Evolutionary conservation across 92 coral and sea anemone genomes (phyloP).

Genomic region (Epizoanthus illoricatus): DNA sequence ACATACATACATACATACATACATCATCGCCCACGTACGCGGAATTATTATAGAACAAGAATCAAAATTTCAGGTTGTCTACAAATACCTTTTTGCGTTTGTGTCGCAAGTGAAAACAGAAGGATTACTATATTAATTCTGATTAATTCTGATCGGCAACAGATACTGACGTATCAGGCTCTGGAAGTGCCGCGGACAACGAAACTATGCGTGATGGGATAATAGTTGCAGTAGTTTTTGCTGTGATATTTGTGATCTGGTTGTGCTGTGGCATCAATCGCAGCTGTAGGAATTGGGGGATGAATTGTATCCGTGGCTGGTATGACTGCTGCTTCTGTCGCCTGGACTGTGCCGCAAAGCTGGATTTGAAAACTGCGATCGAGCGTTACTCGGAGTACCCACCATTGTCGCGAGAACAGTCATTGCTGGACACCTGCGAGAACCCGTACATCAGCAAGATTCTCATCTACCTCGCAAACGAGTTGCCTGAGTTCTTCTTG

Average conservation of each 20-base stretch:
- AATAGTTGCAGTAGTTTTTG: not conserved
- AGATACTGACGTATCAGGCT: too few species aligned
- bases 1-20: too few species aligned
- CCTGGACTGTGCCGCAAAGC: constrained; percentile 16
- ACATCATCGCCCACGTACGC: too few species aligned
- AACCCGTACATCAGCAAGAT: constrained; percentile 30
- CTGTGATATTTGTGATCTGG: not conserved
- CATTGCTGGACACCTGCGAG: not conserved
- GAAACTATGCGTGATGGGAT: too few species aligned
- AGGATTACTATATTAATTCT: too few species aligned
- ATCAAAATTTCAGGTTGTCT: too few species aligned
- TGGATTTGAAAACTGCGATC: constrained; percentile 24
- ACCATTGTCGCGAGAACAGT: constrained; percentile 17
- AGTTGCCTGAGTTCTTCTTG: constrained; percentile 42
- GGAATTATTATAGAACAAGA: too few species aligned
- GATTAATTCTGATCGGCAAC: too few species aligned
- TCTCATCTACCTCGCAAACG: constrained; percentile 9
- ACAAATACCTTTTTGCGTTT: too few species aligned
- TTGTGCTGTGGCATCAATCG: constrained; percentile 28
- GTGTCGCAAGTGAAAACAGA: too few species aligned
- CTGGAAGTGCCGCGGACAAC: too few species aligned
- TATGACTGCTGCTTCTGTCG: constrained; percentile 32
- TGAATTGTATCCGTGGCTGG: not conserved
- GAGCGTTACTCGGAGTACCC: constrained; percentile 36
- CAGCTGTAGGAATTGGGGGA: constrained; percentile 3